Conservation (phyloP, 2,113 vertebrate genomes). For the Elgaria multicarinata region DNA sequence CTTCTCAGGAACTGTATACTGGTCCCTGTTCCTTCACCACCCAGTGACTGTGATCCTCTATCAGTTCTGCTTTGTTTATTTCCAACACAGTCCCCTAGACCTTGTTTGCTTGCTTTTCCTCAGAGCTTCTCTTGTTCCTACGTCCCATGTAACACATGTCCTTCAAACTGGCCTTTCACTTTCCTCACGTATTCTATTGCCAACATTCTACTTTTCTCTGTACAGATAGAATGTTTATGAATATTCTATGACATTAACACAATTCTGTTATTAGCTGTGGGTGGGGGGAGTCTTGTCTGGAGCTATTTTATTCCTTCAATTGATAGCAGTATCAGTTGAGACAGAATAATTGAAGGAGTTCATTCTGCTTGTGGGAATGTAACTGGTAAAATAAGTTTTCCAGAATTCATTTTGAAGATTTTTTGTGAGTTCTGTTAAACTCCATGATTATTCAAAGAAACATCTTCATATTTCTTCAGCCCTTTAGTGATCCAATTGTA, state of each 20-base stretch:
- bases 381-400: background rate
- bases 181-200: background rate
- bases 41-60: background rate
- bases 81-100: background rate
- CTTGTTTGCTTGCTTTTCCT: background rate
- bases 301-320: background rate
- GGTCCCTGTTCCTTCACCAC: background rate
- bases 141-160: background rate
- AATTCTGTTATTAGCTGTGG: background rate
- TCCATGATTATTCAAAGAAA: background rate
- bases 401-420: background rate
- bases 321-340: background rate
- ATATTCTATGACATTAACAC: background rate
- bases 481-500: background rate
- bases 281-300: background rate
- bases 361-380: background rate
- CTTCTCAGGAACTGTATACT: background rate
- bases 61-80: background rate
- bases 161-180: background rate
- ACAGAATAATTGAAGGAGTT: background rate
- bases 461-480: background rate
- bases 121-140: background rate
- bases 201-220: background rate
- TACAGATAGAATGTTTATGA: background rate
- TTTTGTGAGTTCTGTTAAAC: background rate